Evolutionary conservation across 2,888 invertebrate species (phyloP).

Genomic region (Tenthredo distinguenda): DNA sequence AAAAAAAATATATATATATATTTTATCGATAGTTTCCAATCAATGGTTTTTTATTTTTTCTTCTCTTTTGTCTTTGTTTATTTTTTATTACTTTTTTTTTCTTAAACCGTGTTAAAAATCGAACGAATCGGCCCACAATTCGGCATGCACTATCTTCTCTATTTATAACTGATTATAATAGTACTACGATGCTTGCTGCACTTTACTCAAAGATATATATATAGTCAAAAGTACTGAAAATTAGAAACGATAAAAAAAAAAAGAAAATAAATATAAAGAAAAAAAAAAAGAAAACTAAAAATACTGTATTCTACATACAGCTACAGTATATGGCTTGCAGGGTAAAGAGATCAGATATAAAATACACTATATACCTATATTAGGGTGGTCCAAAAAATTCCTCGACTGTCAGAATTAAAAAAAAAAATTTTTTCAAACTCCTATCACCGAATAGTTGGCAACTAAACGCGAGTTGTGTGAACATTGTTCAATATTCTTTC

Average conservation of each 20-base stretch:
- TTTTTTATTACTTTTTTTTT: not conserved
- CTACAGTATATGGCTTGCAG: constrained; percentile 5
- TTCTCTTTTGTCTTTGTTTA: not conserved
- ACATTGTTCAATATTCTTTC: not conserved
- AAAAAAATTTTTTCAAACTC: not conserved
- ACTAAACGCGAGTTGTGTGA: not conserved
- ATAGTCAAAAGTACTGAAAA: constrained; percentile 1
- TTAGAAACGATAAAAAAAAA: not conserved
- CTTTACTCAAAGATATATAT: not conserved
- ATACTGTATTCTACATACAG: not conserved
- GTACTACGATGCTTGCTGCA: constrained; percentile 8
- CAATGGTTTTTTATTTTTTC: not conserved
- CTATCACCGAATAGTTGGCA: not conserved
- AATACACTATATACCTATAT: constrained; percentile 7
- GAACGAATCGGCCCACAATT: not conserved
- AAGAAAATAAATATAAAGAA: not conserved
- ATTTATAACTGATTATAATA: not conserved
- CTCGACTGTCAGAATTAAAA: not conserved
- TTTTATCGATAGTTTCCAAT: too few relatives aligned
- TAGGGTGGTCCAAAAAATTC: not conserved
- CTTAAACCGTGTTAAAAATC: not conserved
- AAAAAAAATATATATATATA: too few relatives aligned
- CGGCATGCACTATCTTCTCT: not conserved
- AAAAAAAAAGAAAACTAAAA: constrained; percentile 14
- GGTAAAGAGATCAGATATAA: constrained; percentile 17